Base-by-base conservation (phyloP, 2,113 vertebrate genomes). In the Junco hyemalis region DNA sequence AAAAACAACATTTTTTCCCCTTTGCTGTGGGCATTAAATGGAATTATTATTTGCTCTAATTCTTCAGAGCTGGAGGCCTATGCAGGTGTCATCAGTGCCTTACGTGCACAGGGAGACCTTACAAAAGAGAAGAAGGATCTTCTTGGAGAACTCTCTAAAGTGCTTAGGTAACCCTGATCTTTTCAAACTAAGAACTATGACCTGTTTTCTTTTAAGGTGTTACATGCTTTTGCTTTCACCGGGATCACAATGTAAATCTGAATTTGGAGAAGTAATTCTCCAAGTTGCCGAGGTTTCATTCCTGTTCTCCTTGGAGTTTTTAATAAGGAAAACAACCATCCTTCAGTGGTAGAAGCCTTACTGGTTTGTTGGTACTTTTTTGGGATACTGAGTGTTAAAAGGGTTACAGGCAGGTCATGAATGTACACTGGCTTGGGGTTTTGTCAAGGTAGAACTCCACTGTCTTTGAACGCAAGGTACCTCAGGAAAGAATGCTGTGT, bases 41-140 rank as follows among this genome's bases (percentile, higher is more conserved):
- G 60, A 94, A 97, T 91, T 96, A 80, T 64, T 95, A 2, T 91
- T 83, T 33, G 3, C 65, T 96, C 57, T 94, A 5, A 77, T 81
- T 54, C 95, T 89, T 88, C 97, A 99, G 99, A 99, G 98, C 97
- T 99, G 98, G 99, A 99, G 97, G 99, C 99, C 12, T 99, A 99
- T 44, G 99, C 99, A 38, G 99, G 99, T n/a, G 99, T 99, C 81
- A 99, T 99, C 97, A 99, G 99, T 93, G 99, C 99, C 83, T 98
- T 99, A 94, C 98, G 99, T 84, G 99, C 99, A 35, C 99, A 99
- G 96, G 99, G 99, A 80, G 99, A 99, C 97, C 99, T 99, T 92
- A 99, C 98, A 1, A 99, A 99, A 95, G 99, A 99, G 96, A 99
- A 99, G 98, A 99, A 99, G 97, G 99, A 99, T 86, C 98, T 99